These are phyloP conservation scores for Siderastrea siderea DNA, from an alignment of 92 coral and sea anemone species.

Conservation along the genomic window DNA sequence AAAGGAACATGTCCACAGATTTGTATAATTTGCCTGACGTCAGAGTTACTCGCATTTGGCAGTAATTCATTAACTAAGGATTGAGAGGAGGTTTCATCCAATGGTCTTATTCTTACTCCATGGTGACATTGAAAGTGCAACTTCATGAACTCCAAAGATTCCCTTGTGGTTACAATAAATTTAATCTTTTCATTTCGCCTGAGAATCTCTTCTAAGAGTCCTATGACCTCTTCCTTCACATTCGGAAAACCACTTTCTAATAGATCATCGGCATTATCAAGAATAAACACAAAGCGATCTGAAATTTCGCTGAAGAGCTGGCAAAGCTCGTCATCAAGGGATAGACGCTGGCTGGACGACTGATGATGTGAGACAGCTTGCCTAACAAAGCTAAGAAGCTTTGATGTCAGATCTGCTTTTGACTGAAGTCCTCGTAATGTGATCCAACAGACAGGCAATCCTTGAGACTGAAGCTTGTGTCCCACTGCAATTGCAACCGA, in stretches of 20 bases:
- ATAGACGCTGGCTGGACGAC: background rate
- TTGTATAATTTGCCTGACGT: too few species aligned
- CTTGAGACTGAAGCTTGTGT: constrained; percentile 25
- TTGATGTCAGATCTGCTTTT: constrained; percentile 13
- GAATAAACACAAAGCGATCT: constrained; percentile 2
- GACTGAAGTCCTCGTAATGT: constrained; percentile 12
- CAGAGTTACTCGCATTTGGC: too few species aligned
- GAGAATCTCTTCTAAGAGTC: constrained; percentile 18
- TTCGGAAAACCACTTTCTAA: background rate
- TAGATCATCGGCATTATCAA: constrained; percentile 50
- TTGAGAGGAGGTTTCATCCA: too few species aligned
- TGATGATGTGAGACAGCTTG: background rate
- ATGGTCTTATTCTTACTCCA: too few species aligned
- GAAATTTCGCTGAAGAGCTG: constrained; percentile 13
- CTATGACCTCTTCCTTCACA: constrained; percentile 5
- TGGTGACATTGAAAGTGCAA: too few species aligned
- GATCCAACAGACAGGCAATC: constrained; percentile 26
- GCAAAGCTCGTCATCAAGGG: constrained; percentile 11
- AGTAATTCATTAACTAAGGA: too few species aligned
- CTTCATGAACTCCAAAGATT: too few species aligned
- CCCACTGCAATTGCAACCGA: constrained; percentile 37
- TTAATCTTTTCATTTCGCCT: background rate
- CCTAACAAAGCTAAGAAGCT: background rate
- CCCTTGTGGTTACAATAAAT: background rate
- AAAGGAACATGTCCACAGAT: too few species aligned